Conservation (phyloP, 2,113 vertebrate species). For the Herpetotheres cachinnans region DNA sequence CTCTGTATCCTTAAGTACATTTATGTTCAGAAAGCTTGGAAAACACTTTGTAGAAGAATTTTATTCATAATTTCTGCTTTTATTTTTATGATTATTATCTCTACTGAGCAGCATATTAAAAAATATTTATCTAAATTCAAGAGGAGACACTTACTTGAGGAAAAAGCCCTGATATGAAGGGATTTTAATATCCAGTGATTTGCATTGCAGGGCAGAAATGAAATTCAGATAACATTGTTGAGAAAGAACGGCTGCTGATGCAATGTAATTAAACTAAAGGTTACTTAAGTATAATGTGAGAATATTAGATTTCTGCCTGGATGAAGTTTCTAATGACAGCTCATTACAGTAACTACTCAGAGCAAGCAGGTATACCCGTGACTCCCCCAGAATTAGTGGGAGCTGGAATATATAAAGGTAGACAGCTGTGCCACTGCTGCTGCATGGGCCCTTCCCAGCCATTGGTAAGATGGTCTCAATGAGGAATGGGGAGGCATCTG, state of each 20-base stretch:
- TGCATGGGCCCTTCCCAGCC: neutral
- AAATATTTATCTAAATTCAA: neutral
- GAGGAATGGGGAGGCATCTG: neutral
- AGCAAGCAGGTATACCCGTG: neutral
- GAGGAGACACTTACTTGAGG: neutral
- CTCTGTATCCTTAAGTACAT: neutral
- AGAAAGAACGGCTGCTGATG: neutral
- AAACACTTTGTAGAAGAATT: neutral
- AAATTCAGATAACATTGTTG: neutral
- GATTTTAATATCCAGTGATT: neutral
- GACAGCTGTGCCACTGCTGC: neutral
- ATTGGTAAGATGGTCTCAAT: neutral
- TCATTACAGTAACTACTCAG: neutral
- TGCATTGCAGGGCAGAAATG: neutral
- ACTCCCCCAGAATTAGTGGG: neutral
- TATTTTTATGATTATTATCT: neutral
- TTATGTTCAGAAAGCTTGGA: conserved; percentile 7
- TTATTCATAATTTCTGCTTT: neutral
- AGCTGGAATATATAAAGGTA: neutral
- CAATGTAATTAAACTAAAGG: neutral
- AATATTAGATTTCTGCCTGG: neutral
- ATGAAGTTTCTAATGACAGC: neutral
- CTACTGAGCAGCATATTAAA: neutral
- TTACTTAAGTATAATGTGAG: neutral
- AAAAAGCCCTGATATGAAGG: neutral